Evolutionary conservation across 2,888 invertebrate genomes (phyloP).

Genomic region (Chymomyza procnemis): DNA sequence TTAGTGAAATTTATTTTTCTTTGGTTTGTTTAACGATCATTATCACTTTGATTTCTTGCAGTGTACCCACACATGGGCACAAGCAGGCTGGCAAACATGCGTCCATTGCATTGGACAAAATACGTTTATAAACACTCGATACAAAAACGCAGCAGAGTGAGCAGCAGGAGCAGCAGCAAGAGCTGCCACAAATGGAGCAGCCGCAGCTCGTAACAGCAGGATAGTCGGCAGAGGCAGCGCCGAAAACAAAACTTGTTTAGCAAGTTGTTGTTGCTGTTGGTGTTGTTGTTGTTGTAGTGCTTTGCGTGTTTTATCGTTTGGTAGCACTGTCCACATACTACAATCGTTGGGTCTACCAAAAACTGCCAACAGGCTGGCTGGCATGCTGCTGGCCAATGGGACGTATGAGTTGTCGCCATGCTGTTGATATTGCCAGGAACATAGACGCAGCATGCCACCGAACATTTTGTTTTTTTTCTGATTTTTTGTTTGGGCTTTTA

Average conservation of each 20-base stretch:
- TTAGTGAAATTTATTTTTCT: no score
- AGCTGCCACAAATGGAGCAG: not conserved
- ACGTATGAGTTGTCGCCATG: not conserved
- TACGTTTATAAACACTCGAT: conserved; percentile 66
- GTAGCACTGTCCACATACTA: conserved; percentile 30
- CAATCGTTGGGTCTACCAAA: not conserved
- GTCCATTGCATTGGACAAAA: conserved; percentile 25
- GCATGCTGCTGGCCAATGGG: not conserved
- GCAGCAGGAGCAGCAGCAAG: conserved; percentile 28
- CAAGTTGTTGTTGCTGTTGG: conserved; percentile 40
- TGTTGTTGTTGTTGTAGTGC: conserved; percentile 34
- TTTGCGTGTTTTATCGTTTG: conserved; percentile 46
- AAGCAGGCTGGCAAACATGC: conserved; percentile 8
- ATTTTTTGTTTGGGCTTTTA: not conserved
- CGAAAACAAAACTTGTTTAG: conserved; percentile 66
- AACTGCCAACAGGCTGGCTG: not conserved
- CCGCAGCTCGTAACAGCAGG: not conserved
- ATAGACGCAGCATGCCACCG: not conserved
- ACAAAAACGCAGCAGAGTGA: conserved; percentile 47
- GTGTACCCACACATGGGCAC: not conserved
- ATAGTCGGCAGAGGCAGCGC: not conserved
- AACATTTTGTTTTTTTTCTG: not conserved
- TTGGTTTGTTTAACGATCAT: not conserved
- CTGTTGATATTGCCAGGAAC: conserved; percentile 2
- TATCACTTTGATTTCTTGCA: not conserved